These are phyloP conservation scores for Catharus minimus DNA, from an alignment of 2,113 vertebrate species.

Conservation along the genomic window DNA sequence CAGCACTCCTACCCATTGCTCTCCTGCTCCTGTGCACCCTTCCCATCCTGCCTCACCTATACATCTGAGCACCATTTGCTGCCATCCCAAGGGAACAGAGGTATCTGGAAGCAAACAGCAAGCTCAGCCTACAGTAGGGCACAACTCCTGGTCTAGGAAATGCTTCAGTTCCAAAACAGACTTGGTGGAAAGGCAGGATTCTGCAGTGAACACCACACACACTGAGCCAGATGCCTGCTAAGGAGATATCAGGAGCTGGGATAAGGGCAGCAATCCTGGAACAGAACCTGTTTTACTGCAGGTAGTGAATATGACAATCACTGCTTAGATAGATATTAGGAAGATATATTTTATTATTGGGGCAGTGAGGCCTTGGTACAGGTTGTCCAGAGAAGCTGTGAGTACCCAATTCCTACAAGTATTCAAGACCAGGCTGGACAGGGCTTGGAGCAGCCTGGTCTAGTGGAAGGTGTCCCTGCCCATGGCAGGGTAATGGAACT, in stretches of 20 bases:
- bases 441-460: background rate
- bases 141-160: background rate
- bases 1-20: background rate
- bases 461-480: background rate
- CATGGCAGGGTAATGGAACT: background rate
- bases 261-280: background rate
- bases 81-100: background rate
- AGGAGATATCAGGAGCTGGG: accelerated
- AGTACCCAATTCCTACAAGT: background rate
- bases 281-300: background rate
- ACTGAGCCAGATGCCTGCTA: background rate
- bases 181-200: background rate
- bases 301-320: background rate
- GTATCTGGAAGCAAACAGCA: background rate
- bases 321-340: accelerated
- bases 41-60: background rate
- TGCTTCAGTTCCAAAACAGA: background rate
- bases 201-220: background rate
- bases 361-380: background rate
- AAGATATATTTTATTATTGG: background rate
- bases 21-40: background rate
- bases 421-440: background rate
- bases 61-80: background rate
- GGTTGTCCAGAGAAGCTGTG: background rate
- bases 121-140: background rate